These are phyloP conservation scores for Drosophila nigromelanica DNA, from an alignment of 1,140 invertebrate species.

Conservation along the genomic window DNA sequence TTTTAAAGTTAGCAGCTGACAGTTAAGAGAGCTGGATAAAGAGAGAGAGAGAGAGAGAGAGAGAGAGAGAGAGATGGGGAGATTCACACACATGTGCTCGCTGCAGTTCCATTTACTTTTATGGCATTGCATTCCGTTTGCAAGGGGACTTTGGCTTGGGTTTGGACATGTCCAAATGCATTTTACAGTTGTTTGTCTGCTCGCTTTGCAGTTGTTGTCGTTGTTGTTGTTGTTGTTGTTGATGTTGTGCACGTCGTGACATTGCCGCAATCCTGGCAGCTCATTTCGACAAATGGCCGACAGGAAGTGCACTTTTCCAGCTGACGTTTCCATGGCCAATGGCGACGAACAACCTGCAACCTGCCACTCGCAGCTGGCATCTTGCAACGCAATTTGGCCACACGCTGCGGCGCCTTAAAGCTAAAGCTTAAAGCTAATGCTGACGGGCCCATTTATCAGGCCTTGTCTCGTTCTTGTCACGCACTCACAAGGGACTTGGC, in stretches of 20 bases:
- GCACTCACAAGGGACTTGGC: constrained; percentile 11
- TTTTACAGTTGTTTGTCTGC: constrained; percentile 77
- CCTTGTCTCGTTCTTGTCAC: constrained; percentile 27
- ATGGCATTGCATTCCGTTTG: constrained; percentile 57
- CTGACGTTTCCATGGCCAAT: constrained; percentile 32
- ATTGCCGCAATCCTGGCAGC: constrained; percentile 74
- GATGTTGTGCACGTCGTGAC: constrained; percentile 57
- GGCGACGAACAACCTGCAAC: constrained; percentile 14
- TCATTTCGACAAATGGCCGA: constrained; percentile 78
- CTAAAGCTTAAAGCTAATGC: constrained; percentile 29
- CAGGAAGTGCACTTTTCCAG: constrained; percentile 61
- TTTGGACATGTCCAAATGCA: constrained; percentile 72
- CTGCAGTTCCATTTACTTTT: constrained; percentile 75
- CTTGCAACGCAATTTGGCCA: constrained; percentile 17
- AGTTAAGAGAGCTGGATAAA: no score
- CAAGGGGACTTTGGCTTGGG: constrained; percentile 34
- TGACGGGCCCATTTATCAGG: constrained; percentile 20
- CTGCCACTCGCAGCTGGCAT: constrained; percentile 6
- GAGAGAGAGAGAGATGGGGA: neutral
- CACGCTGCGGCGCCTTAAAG: constrained; percentile 20
- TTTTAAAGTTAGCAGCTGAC: constrained; percentile 79
- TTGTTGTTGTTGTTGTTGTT: constrained; percentile 8
- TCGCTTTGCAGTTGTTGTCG: constrained; percentile 13
- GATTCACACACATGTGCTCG: constrained; percentile 33
- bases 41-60: neutral